phyloP scores from a whole-genome alignment of 1,140 invertebrate species.

The Tetraneura akinire region DNA sequence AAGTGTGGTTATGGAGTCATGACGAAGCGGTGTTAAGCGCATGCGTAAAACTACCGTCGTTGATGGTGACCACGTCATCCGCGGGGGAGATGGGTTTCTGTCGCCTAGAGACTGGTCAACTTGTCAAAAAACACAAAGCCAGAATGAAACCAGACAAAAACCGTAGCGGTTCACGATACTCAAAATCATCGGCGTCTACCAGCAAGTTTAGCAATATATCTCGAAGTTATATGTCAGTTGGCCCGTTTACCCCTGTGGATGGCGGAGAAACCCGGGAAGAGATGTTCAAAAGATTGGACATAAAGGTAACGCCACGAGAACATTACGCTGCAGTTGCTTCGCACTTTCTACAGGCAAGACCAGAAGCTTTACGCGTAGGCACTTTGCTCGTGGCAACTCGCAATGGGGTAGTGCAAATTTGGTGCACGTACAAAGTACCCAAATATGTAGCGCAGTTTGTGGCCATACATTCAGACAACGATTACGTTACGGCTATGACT shows the following conservation, averaged over 20 bases:
- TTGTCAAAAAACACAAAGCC: constrained; percentile 60
- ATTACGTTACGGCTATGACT: constrained; percentile 19
- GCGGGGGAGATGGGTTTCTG: constrained; percentile 78
- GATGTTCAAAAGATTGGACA: neutral
- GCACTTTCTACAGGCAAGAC: neutral
- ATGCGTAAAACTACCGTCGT: constrained; percentile 63
- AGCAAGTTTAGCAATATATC: neutral
- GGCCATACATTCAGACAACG: neutral
- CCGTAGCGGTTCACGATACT: neutral
- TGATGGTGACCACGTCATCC: constrained; percentile 69
- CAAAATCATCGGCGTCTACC: neutral
- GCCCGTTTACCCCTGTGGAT: too few species aligned
- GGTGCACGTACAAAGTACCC: constrained; percentile 17
- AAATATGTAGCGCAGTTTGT: constrained; percentile 1
- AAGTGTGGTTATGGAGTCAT: constrained; percentile 70
- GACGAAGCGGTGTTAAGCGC: constrained; percentile 72
- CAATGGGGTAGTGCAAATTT: constrained; percentile 31
- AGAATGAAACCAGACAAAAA: neutral
- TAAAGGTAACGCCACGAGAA: neutral
- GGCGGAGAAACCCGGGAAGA: neutral
- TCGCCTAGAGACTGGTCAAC: constrained; percentile 72
- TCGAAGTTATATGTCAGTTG: neutral
- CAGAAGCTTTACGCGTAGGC: neutral
- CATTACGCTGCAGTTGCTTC: neutral
- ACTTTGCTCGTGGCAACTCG: constrained; percentile 27